These are phyloP conservation scores for Hirundo rustica DNA, from an alignment of 2,797 vertebrate genomes.

Conservation along the genomic window DNA sequence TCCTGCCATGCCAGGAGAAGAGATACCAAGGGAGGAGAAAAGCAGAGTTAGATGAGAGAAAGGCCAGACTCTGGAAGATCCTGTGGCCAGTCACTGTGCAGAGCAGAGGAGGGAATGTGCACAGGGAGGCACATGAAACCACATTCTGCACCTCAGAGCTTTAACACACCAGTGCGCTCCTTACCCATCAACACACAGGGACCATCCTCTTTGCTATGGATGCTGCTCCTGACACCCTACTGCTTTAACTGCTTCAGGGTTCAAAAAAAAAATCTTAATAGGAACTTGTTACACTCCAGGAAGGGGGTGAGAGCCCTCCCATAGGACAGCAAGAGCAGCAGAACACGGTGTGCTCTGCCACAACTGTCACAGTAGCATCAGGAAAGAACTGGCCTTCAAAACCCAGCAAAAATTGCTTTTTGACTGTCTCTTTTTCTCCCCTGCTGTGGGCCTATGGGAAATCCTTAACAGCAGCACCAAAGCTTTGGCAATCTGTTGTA, in stretches of 20 bases:
- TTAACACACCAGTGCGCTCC: background rate
- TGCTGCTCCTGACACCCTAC: background rate
- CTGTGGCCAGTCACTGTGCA: background rate
- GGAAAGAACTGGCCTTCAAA: background rate
- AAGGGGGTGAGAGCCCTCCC: background rate
- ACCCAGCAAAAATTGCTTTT: background rate
- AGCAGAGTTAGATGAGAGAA: background rate
- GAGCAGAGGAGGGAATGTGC: background rate
- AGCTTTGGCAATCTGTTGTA: constrained; percentile 19
- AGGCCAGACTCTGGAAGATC: background rate
- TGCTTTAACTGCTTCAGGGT: background rate
- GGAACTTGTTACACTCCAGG: background rate
- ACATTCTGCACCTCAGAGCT: background rate
- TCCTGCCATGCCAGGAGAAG: background rate
- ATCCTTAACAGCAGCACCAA: constrained; percentile 11
- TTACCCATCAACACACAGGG: background rate
- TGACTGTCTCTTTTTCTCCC: background rate
- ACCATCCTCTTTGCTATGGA: background rate
- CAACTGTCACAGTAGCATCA: background rate
- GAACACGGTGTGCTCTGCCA: fast-evolving
- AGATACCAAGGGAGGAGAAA: background rate
- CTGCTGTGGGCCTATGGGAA: background rate
- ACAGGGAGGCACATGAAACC: background rate
- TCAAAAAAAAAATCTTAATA: background rate
- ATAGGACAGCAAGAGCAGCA: background rate